Evolutionary conservation across 2,888 invertebrate species (phyloP).

Genomic region (Rambutsinella grinnellia): DNA sequence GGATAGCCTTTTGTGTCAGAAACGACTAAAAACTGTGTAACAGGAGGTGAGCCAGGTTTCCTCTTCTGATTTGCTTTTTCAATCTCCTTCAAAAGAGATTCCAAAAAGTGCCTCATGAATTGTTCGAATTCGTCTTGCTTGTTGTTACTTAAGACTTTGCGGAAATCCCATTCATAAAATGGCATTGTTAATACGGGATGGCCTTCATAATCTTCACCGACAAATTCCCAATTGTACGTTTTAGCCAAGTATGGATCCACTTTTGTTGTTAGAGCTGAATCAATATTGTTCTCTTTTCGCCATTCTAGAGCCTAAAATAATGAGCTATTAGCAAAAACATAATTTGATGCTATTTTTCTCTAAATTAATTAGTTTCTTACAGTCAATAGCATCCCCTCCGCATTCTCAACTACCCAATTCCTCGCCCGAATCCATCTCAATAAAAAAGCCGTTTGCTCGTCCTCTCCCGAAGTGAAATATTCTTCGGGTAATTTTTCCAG

Average conservation of each 20-base stretch:
- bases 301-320: constrained; percentile 18
- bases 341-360: too few relatives aligned
- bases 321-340: too few relatives aligned
- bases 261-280: not conserved
- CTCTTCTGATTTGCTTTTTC: not conserved
- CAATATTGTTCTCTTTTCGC: constrained; percentile 18
- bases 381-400: too few relatives aligned
- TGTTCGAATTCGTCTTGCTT: constrained; percentile 5
- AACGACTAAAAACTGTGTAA: constrained; percentile 26
- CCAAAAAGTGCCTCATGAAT: constrained; percentile 19
- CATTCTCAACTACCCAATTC: too few relatives aligned
- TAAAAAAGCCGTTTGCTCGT: too few relatives aligned
- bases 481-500: too few relatives aligned
- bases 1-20: constrained; percentile 24
- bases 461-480: too few relatives aligned
- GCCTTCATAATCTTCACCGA: constrained; percentile 6
- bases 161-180: constrained; percentile 34
- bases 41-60: constrained; percentile 9
- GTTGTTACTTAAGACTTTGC: too few relatives aligned
- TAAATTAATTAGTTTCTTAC: too few relatives aligned
- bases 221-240: not conserved
- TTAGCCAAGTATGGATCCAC: constrained; percentile 13
- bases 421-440: too few relatives aligned
- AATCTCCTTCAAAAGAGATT: constrained; percentile 14
- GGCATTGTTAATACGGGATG: constrained; percentile 20